A percentile compares a stretch with the other conserved stretches of the same genome.
Conservation (phyloP, 2,888 invertebrate genomes). For the Drosophila subquinaria region DNA sequence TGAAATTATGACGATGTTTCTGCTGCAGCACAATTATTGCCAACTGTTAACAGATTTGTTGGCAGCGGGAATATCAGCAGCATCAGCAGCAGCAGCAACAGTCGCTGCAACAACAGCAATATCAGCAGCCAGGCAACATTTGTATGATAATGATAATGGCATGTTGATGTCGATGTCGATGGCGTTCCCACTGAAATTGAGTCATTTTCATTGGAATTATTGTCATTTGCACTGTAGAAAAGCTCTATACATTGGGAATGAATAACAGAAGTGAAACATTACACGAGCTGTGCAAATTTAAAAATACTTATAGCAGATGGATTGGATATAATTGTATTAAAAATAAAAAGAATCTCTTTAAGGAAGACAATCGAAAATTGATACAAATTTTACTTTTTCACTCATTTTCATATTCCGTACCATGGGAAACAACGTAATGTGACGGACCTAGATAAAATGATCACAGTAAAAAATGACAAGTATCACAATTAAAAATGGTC, state of each 20-base stretch:
- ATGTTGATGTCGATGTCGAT: constrained; percentile 56
- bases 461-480: too few relatives aligned
- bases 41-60: constrained; percentile 85
- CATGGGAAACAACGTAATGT: too few relatives aligned
- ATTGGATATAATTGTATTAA: background rate
- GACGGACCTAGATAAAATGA: too few relatives aligned
- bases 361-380: too few relatives aligned
- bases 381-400: too few relatives aligned
- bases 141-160: constrained; percentile 77
- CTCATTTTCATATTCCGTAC: too few relatives aligned
- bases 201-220: constrained; percentile 56
- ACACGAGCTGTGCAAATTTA: background rate
- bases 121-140: constrained; percentile 39
- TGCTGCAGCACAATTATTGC: constrained; percentile 83
- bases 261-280: background rate
- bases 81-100: constrained; percentile 13
- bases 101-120: background rate
- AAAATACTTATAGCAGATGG: background rate
- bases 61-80: constrained; percentile 40
- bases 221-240: constrained; percentile 24
- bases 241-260: background rate
- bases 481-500: too few relatives aligned
- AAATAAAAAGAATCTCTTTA: too few relatives aligned
- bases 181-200: constrained; percentile 52
- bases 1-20: constrained; percentile 77